Evolutionary conservation across 1,140 invertebrate genomes (phyloP), one percentile per base, ranked within the genome.

Genomic region (Anthonomus grandis): DNA sequence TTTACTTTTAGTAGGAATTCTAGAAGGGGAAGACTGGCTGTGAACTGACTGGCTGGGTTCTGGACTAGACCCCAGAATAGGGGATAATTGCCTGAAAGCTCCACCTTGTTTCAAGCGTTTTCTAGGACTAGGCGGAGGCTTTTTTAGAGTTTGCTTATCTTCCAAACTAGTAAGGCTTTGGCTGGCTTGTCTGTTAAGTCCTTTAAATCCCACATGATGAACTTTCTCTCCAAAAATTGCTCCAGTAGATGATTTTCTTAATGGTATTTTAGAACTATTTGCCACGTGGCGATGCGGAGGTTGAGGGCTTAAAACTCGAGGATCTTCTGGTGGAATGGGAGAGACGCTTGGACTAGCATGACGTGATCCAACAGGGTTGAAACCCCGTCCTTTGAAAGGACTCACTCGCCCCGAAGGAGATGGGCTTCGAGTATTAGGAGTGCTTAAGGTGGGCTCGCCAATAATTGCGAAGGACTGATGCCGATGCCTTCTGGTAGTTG

Each of bases 401-500:
- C 79, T 81, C 5, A 79, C 70, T 19, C 80, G 70, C 2, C 80
- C 80, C 37, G 74, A 56, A 8, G 70, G 67, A 1, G 77, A 75
- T 59, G 75, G 76, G 42, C 74, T 78, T 34, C 73, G 69, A 15
- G 70, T 66, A n/a, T 70, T 71, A 36, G 68, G 64, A 22, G 67
- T 74, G 18, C 71, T 73, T 19, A 74, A 71, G 15, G 72, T 70
- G 6, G 71, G 57, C 41, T 83, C 78, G 4, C 80, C 78, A 36
- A 85, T 74, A 48, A 85, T 84, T 25, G 83, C 81, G 65, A 85
- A 85, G 15, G 77, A 66, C 52, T 75, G 70, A 63, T 78, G 76
- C 51, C 76, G 77, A 48, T 74, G 70, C 21, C 74, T 9, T 23
- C 36, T 31, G 5, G 42, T 17, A 5, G 25, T 46, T 22, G 52